Evolutionary conservation across 2,888 invertebrate genomes (phyloP), one percentile per base, ranked within the genome.

Genomic region (Pycnomerus fuliginosus): DNA sequence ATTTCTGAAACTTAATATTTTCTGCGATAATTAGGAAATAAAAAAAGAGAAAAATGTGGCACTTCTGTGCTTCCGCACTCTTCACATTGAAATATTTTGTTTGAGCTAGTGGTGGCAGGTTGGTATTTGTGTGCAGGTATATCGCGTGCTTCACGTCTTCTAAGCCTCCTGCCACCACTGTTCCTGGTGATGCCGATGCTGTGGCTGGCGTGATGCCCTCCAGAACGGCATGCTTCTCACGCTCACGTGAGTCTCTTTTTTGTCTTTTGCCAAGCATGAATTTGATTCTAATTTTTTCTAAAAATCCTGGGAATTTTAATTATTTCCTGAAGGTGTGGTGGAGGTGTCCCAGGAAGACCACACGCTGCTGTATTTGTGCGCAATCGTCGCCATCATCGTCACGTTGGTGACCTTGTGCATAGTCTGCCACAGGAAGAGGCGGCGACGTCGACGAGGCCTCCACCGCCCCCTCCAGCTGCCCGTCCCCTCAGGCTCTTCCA

Each of bases 351-450:
- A 68, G 35, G 62, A 62, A 46, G 70, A 70, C 53, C 61, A 66
- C 58, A 62, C 65, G 36, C 31, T 66, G 56, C 59, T 68, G 47
- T 62, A 68, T 60, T 62, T 64, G 52, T 59, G 64, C 60, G 64
- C 66, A 62, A 68, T 67, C 62, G 70, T 70, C 47, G 73, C 68
- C 44, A 71, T 74, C 46, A 70, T 76, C 45, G 73, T 72, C 42
- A 68, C 74, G 44, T 61, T 80, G 51, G 70, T 65, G 50, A 58
- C 62, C 53, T 59, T 71, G 48, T 72, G 71, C 69, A 70, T 82
- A 44, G 70, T 80, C 63, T 83, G 81, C 60, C 80, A 82, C 60
- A 73, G 78, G 42, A 73, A 72, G 56, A 58, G 69, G 17, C 60
- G 72, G 53, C 71, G 68, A 62, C 75, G 68, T 67, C 75, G 62